These are phyloP conservation scores for Drosophila silvestris DNA, from an alignment of 2,888 invertebrate genomes.

Conservation along the genomic window DNA sequence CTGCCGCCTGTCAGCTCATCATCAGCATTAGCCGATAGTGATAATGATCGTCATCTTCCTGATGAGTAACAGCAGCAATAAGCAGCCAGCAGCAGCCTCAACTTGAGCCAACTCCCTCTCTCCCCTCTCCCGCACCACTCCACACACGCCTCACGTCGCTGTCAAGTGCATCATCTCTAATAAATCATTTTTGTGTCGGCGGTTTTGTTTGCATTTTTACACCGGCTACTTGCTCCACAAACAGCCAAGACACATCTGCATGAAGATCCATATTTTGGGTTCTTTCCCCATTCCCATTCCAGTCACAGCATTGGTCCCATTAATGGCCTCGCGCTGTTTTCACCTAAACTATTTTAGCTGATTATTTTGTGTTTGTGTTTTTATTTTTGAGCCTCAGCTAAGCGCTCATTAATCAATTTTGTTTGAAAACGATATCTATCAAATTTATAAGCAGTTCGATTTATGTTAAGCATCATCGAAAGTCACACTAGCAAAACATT, in stretches of 20 bases:
- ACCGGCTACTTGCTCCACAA: slow-evolving; percentile 11
- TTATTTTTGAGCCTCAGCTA: slow-evolving; percentile 30
- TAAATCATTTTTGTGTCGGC: slow-evolving; percentile 76
- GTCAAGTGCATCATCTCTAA: slow-evolving; percentile 74
- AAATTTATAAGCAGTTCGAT: slow-evolving; percentile 76
- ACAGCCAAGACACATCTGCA: background rate
- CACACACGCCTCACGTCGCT: slow-evolving; percentile 15
- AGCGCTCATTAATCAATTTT: slow-evolving; percentile 73
- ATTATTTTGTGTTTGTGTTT: slow-evolving; percentile 9
- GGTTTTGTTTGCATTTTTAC: slow-evolving; percentile 66
- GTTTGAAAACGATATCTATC: slow-evolving; percentile 72
- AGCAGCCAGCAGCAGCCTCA: slow-evolving; percentile 22
- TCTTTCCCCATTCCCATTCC: background rate
- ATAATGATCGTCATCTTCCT: slow-evolving; percentile 37
- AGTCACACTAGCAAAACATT: slow-evolving; percentile 74
- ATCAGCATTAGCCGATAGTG: slow-evolving; percentile 44
- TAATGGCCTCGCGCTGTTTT: slow-evolving; percentile 67
- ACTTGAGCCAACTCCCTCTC: slow-evolving; percentile 38
- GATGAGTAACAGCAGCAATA: slow-evolving; percentile 26
- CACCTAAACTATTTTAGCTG: slow-evolving; percentile 67
- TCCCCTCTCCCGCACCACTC: background rate
- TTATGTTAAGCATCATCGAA: slow-evolving; percentile 77
- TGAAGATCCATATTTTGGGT: background rate
- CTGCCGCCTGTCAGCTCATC: slow-evolving; percentile 48
- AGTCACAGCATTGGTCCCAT: slow-evolving; percentile 61